Percentiles rank a stretch among this genome's conserved stretches.
These are phyloP conservation scores for Oligia latruncula DNA, from an alignment of 2,888 invertebrate genomes.

Conservation along the genomic window DNA sequence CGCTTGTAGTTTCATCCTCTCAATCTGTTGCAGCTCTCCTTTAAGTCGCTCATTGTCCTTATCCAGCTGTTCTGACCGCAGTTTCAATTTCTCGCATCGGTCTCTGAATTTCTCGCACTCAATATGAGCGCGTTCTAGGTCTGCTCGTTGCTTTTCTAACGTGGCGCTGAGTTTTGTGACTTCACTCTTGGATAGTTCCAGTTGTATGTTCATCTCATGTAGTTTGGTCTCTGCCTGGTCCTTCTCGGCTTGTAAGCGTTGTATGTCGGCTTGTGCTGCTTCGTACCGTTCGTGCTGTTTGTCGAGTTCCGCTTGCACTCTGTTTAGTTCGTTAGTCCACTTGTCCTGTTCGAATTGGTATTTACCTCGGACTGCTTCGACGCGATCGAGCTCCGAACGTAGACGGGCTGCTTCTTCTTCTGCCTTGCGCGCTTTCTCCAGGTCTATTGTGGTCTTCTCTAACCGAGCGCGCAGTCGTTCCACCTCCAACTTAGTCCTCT, in stretches of 20 bases:
- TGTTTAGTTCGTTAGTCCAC: slow-evolving; percentile 91
- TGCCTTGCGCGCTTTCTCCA: slow-evolving; percentile 93
- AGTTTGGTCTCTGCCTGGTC: slow-evolving; percentile 92
- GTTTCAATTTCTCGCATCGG: slow-evolving; percentile 95
- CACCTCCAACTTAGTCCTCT: slow-evolving; percentile 94
- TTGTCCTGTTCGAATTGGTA: slow-evolving; percentile 90
- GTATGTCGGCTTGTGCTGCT: slow-evolving; percentile 93
- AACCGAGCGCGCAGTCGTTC: slow-evolving; percentile 94
- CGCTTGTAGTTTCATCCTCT: slow-evolving; percentile 93
- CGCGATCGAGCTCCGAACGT: slow-evolving; percentile 93
- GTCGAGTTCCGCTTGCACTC: slow-evolving; percentile 94
- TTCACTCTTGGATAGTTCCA: slow-evolving; percentile 95
- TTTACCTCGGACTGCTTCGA: slow-evolving; percentile 93
- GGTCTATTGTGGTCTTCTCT: slow-evolving; percentile 94
- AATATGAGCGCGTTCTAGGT: slow-evolving; percentile 95
- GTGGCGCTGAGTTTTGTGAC: slow-evolving; percentile 93
- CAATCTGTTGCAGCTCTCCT: slow-evolving; percentile 91
- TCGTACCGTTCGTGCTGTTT: slow-evolving; percentile 94
- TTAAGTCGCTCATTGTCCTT: slow-evolving; percentile 89
- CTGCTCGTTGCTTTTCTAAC: slow-evolving; percentile 95
- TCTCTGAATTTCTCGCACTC: slow-evolving; percentile 97
- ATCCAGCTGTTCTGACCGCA: slow-evolving; percentile 92
- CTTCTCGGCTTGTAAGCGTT: slow-evolving; percentile 91
- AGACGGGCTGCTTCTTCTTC: slow-evolving; percentile 92
- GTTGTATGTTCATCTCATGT: slow-evolving; percentile 95